Conservation (phyloP, 2,113 vertebrate species). For the Thamnaconus septentrionalis region DNA sequence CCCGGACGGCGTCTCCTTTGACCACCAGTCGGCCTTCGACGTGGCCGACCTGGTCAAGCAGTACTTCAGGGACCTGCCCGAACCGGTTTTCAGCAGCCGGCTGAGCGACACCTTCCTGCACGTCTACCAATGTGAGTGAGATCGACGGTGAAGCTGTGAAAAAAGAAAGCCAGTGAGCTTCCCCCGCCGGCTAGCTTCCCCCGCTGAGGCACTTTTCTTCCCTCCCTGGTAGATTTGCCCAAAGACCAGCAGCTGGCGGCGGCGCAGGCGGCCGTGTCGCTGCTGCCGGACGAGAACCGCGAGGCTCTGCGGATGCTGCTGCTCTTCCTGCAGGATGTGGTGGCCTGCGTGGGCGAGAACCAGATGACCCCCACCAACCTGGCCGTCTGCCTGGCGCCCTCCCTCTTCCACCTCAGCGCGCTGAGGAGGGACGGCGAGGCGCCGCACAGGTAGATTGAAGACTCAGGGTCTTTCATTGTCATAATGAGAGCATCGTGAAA, state of each 20-base stretch:
- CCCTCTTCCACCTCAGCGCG: conserved; percentile 87
- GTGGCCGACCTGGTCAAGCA: conserved; percentile 93
- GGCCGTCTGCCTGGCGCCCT: conserved; percentile 87
- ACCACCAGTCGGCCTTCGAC: conserved; percentile 85
- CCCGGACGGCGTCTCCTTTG: conserved; percentile 73
- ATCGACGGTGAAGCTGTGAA: not conserved
- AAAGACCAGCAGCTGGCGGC: conserved; percentile 84
- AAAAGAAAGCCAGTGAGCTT: not conserved
- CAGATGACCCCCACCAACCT: conserved; percentile 91
- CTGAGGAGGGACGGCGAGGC: conserved; percentile 75
- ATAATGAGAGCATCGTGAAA: too few species aligned
- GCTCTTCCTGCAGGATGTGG: conserved; percentile 83
- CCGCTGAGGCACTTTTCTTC: not conserved
- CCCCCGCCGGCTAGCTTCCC: too few species aligned
- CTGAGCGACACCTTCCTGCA: conserved; percentile 87
- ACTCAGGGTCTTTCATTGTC: not conserved
- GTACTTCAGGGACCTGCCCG: conserved; percentile 88
- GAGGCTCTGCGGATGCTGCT: conserved; percentile 84
- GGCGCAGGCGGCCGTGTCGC: conserved; percentile 82
- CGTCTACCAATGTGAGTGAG: conserved; percentile 87
- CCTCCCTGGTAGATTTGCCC: conserved; percentile 75
- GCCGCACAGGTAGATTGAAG: conserved; percentile 63
- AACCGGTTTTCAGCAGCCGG: conserved; percentile 84
- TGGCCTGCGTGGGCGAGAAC: conserved; percentile 81
- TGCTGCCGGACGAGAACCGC: conserved; percentile 85